Percentiles rank a stretch among this genome's conserved stretches.
phyloP scores from a whole-genome alignment of 2,888 invertebrate genomes.

The Oxytorus armatus region DNA sequence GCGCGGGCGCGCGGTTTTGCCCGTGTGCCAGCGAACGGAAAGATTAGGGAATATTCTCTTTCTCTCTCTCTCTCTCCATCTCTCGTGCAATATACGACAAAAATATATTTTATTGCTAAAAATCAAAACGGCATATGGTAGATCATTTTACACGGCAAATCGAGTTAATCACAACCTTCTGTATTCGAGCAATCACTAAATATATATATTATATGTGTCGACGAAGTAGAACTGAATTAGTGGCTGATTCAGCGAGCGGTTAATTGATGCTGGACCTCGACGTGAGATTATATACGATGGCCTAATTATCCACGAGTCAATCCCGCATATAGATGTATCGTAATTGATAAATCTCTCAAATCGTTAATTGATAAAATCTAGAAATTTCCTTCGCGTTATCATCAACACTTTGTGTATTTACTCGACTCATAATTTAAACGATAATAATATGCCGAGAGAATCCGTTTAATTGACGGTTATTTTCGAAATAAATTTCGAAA shows the following conservation, averaged over 20 bases:
- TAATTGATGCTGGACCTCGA: constrained; percentile 37
- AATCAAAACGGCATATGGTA: neutral
- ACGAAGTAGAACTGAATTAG: constrained; percentile 43
- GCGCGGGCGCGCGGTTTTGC: constrained; percentile 11
- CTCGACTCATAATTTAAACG: neutral
- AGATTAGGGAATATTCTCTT: constrained; percentile 48
- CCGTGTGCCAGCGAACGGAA: constrained; percentile 55
- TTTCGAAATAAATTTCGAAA: too few species aligned
- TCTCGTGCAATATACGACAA: constrained; percentile 20
- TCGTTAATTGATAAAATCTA: too few species aligned
- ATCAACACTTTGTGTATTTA: neutral
- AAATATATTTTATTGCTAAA: neutral
- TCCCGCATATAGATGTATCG: too few species aligned
- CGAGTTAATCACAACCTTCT: neutral
- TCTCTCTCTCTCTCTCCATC: constrained; percentile 19
- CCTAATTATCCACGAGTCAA: neutral
- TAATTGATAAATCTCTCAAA: too few species aligned
- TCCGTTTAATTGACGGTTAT: too few species aligned
- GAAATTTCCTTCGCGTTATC: neutral
- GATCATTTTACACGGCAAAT: neutral
- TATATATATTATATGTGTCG: constrained; percentile 20
- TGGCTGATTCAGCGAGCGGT: constrained; percentile 52
- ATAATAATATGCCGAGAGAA: neutral
- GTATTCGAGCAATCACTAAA: neutral
- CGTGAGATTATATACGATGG: constrained; percentile 40